phyloP scores from a whole-genome alignment of 2,797 vertebrate species.

The Chelon auratus region DNA sequence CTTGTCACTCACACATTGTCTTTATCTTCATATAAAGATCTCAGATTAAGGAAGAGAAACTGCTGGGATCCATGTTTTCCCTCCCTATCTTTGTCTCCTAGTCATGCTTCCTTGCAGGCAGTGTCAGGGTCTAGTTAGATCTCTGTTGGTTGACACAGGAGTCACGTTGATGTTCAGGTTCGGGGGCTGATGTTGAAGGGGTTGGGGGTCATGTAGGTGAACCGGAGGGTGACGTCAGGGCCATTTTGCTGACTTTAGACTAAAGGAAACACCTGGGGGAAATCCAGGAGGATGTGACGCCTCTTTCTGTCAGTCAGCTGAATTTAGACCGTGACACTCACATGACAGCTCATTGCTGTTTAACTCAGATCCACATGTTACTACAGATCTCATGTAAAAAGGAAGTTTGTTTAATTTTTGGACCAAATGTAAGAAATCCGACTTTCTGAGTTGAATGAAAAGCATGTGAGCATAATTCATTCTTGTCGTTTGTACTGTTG shows the following conservation, averaged over 20 bases:
- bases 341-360: constrained; percentile 19
- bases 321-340: constrained; percentile 15
- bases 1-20: constrained; percentile 26
- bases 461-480: constrained; percentile 13
- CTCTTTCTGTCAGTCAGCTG: constrained; percentile 42
- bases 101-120: constrained; percentile 34
- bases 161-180: constrained; percentile 51
- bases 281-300: constrained; percentile 55
- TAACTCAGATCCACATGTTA: constrained; percentile 1
- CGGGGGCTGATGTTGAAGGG: constrained; percentile 10
- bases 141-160: constrained; percentile 29
- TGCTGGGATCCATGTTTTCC: background rate
- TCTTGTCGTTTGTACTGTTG: constrained; percentile 37
- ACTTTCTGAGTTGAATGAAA: constrained; percentile 11
- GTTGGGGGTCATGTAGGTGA: constrained; percentile 37
- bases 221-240: constrained; percentile 63
- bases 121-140: constrained; percentile 34
- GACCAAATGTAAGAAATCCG: constrained; percentile 15
- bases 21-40: constrained; percentile 10
- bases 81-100: background rate
- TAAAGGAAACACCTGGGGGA: constrained; percentile 84
- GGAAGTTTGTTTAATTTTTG: background rate
- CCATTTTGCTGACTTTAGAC: constrained; percentile 44
- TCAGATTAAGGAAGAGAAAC: background rate
- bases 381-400: background rate